A percentile compares a stretch with the other conserved stretches of the same genome.
phyloP scores from a whole-genome alignment of 2,797 vertebrate species.

The Chaenodraco wilsoni region DNA sequence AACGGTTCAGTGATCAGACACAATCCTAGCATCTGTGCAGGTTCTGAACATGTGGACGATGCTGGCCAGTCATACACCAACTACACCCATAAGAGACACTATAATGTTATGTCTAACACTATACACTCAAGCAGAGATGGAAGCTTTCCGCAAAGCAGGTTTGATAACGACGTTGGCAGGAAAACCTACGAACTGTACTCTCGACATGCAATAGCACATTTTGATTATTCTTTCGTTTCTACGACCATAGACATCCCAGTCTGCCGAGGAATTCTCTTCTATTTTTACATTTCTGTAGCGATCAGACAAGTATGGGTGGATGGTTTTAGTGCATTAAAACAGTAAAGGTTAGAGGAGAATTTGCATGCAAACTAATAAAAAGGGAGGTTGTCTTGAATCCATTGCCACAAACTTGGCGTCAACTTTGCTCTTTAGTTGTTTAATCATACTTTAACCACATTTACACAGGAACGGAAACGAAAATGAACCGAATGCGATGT shows the following conservation, averaged over 20 bases:
- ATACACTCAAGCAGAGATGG: neutral
- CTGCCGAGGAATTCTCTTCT: no score
- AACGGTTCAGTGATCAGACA: neutral
- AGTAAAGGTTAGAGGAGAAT: no score
- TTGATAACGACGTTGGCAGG: neutral
- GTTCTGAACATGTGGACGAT: neutral
- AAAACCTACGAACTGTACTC: neutral
- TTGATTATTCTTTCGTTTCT: neutral
- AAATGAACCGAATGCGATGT: no score
- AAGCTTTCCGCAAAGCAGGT: slow-evolving; percentile 8
- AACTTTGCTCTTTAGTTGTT: no score
- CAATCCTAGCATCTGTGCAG: neutral
- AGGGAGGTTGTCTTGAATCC: no score
- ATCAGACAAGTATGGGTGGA: no score
- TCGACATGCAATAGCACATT: neutral
- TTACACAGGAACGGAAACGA: no score
- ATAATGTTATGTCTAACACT: slow-evolving; percentile 3
- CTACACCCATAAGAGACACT: neutral
- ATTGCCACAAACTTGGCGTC: no score
- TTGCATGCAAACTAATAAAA: no score
- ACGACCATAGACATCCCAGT: neutral
- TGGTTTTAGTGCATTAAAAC: no score
- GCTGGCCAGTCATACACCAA: neutral
- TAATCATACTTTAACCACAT: no score
- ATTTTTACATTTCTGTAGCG: no score